These are phyloP conservation scores for Pocillopora grandis DNA, from an alignment of 92 coral and sea anemone species.

Conservation along the genomic window DNA sequence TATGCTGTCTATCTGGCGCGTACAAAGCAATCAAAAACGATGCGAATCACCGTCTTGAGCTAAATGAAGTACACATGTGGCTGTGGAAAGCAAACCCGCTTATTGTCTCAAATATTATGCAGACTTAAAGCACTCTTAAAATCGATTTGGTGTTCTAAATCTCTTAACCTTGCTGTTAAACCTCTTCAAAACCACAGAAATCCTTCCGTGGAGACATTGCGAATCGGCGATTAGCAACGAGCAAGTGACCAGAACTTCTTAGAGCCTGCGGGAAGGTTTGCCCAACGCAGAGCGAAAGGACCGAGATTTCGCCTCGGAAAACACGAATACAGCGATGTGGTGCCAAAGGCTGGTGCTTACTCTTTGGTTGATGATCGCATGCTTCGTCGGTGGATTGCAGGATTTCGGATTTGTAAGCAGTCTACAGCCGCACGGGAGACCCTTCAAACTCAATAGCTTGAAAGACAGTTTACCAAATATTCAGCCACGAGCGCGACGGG, in stretches of 20 bases:
- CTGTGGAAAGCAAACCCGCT: slow-evolving; percentile 39
- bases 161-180: slow-evolving; percentile 62
- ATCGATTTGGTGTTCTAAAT: slow-evolving; percentile 41
- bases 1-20: slow-evolving; percentile 6
- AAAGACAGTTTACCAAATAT: slow-evolving; percentile 68
- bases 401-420: slow-evolving; percentile 47
- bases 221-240: slow-evolving; percentile 29
- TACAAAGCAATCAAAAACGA: slow-evolving; percentile 11
- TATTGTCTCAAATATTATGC: slow-evolving; percentile 42
- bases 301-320: slow-evolving; percentile 1
- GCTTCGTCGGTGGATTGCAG: slow-evolving; percentile 59
- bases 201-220: slow-evolving; percentile 38
- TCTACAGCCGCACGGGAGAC: slow-evolving; percentile 61
- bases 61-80: slow-evolving; percentile 45
- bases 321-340: slow-evolving; percentile 37
- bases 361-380: slow-evolving; percentile 60
- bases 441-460: slow-evolving; percentile 78
- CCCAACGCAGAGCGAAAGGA: not conserved
- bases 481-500: slow-evolving; percentile 63
- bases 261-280: not conserved
- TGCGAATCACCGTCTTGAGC: slow-evolving; percentile 14
- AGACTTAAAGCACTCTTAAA: slow-evolving; percentile 43
- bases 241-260: not conserved
- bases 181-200: slow-evolving; percentile 65
- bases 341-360: slow-evolving; percentile 44